Evolutionary conservation across 1,140 invertebrate species (phyloP).

Genomic region (Nixonia krombeini): DNA sequence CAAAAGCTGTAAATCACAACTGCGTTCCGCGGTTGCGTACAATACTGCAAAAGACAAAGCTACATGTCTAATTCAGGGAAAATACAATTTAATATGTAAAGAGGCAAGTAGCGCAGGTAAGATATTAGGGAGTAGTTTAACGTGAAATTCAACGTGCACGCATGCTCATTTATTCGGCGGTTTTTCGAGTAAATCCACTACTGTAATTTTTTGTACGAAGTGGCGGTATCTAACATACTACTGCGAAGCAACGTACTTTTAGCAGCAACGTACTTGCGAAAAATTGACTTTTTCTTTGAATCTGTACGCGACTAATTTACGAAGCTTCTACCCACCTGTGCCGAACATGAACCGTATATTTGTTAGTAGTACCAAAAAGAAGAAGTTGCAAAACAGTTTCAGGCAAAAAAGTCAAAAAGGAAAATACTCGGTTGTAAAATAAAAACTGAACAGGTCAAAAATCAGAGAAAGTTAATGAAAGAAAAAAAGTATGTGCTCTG

Average conservation of each 20-base stretch:
- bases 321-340: slow-evolving; percentile 54
- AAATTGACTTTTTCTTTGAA: slow-evolving; percentile 1
- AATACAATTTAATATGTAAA: too few relatives aligned
- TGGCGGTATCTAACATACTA: neutral
- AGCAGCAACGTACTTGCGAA: too few relatives aligned
- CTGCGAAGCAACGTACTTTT: neutral
- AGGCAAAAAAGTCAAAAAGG: slow-evolving; percentile 54
- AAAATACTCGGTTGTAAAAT: slow-evolving; percentile 36
- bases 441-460: slow-evolving; percentile 28
- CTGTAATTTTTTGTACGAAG: too few relatives aligned
- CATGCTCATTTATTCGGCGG: slow-evolving; percentile 37
- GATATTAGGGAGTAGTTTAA: neutral
- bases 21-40: too few relatives aligned
- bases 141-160: slow-evolving; percentile 41
- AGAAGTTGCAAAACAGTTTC: slow-evolving; percentile 60
- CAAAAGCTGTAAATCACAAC: neutral
- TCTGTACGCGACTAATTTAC: neutral
- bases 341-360: slow-evolving; percentile 54
- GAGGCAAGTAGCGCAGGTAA: too few relatives aligned
- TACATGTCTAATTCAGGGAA: too few relatives aligned
- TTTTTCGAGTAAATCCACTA: neutral
- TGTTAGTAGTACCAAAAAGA: slow-evolving; percentile 55
- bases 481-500: slow-evolving; percentile 64
- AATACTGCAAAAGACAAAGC: too few relatives aligned
- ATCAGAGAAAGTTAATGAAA: slow-evolving; percentile 48